These are phyloP conservation scores for Archilochus colubris DNA, from an alignment of 2,113 vertebrate genomes.

Conservation along the genomic window DNA sequence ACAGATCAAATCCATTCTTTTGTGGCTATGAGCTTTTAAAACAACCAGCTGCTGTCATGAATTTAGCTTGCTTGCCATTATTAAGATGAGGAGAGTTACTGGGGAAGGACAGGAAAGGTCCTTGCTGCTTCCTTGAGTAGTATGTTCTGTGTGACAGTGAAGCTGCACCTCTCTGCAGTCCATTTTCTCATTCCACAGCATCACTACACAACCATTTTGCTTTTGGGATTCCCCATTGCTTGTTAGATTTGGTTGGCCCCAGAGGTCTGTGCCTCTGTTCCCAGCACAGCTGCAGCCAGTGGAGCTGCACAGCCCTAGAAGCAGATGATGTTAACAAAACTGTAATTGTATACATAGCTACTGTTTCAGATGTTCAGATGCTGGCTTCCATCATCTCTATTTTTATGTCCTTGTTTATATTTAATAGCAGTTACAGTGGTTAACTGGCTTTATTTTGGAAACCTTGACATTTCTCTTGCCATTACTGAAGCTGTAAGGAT, in stretches of 20 bases:
- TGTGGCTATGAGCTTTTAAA: neutral
- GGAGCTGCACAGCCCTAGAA: neutral
- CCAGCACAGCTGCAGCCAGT: neutral
- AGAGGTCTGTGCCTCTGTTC: neutral
- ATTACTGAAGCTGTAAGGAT: constrained; percentile 16
- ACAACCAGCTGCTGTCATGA: neutral
- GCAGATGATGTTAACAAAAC: neutral
- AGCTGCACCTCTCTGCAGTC: neutral
- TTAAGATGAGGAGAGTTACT: neutral
- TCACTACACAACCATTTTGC: neutral
- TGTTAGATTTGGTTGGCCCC: neutral
- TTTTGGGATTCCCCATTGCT: neutral
- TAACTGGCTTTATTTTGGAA: constrained; percentile 51
- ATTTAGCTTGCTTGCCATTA: neutral
- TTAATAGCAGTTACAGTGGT: constrained; percentile 20
- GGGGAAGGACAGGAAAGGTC: neutral
- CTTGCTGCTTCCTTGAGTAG: neutral
- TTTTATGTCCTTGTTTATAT: constrained; percentile 49
- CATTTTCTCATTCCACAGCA: neutral
- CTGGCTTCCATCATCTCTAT: neutral
- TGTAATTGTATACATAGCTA: neutral
- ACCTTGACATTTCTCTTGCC: neutral
- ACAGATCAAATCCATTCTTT: neutral
- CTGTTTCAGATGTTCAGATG: neutral
- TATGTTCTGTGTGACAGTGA: neutral